Percentiles rank a stretch among this genome's conserved stretches.
These are phyloP conservation scores for Pollenia amentaria DNA, from an alignment of 2,888 invertebrate species.

Conservation along the genomic window DNA sequence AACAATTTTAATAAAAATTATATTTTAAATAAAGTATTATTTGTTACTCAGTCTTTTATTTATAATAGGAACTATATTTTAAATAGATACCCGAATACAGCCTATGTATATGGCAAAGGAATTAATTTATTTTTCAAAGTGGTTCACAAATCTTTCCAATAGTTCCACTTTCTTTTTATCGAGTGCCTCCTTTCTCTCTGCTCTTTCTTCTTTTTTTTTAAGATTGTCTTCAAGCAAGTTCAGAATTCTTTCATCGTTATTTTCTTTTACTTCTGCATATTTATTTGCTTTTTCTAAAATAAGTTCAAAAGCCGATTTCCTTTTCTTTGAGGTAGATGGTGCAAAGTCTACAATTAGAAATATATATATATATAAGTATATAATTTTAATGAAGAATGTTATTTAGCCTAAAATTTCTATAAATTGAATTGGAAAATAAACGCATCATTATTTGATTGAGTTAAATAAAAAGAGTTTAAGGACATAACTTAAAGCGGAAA, in stretches of 20 bases:
- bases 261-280: not conserved
- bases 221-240: not conserved
- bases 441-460: no score
- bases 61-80: no score
- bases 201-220: not conserved
- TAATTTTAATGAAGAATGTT: no score
- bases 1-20: no score
- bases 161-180: not conserved
- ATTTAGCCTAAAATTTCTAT: no score
- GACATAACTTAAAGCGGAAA: no score
- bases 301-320: not conserved
- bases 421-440: no score
- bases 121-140: not conserved
- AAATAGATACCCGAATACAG: no score
- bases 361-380: no score
- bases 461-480: no score
- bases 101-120: not conserved
- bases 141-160: not conserved
- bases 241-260: not conserved
- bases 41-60: no score
- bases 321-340: slow-evolving; percentile 3
- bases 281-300: not conserved
- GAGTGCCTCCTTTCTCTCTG: slow-evolving; percentile 5
- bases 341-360: not conserved
- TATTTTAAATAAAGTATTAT: no score